A percentile compares a stretch with the other conserved stretches of the same genome.
phyloP scores from a whole-genome alignment of 2,113 vertebrate genomes.

The Zosterops japonicus region DNA sequence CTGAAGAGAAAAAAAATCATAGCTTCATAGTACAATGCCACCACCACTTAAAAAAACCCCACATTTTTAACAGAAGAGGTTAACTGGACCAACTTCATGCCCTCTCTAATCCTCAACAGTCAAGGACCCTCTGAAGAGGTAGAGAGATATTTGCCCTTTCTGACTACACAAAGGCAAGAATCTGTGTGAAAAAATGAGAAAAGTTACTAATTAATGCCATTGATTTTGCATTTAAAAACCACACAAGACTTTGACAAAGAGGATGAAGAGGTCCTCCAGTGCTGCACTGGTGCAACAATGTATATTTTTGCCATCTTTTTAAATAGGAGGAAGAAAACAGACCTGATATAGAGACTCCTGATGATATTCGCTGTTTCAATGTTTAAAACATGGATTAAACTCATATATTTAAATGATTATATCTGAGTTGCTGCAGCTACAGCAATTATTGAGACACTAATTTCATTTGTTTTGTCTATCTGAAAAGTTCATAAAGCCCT shows the following conservation, averaged over 20 bases:
- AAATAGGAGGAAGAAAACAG: not conserved
- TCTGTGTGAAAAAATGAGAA: not conserved
- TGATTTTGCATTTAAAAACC: not conserved
- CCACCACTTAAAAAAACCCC: not conserved
- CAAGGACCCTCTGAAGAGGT: not conserved
- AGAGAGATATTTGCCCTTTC: not conserved
- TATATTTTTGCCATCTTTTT: not conserved
- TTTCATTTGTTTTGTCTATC: not conserved
- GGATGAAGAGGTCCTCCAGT: not conserved
- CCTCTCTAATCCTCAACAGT: not conserved
- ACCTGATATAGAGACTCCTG: not conserved
- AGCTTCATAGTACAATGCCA: not conserved
- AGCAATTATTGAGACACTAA: not conserved
- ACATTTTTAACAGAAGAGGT: not conserved
- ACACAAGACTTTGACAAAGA: not conserved
- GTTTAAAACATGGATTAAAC: not conserved
- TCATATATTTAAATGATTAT: not conserved
- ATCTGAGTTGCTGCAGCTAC: not conserved
- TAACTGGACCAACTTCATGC: not conserved
- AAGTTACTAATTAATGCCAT: not conserved
- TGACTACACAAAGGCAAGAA: not conserved
- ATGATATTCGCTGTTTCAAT: not conserved
- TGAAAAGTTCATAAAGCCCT: not conserved
- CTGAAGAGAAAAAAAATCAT: not conserved
- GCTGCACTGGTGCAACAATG: not conserved